Evolutionary conservation across 2,888 invertebrate genomes (phyloP), one percentile per base, ranked within the genome.

Genomic region (Pyrrhia umbra): DNA sequence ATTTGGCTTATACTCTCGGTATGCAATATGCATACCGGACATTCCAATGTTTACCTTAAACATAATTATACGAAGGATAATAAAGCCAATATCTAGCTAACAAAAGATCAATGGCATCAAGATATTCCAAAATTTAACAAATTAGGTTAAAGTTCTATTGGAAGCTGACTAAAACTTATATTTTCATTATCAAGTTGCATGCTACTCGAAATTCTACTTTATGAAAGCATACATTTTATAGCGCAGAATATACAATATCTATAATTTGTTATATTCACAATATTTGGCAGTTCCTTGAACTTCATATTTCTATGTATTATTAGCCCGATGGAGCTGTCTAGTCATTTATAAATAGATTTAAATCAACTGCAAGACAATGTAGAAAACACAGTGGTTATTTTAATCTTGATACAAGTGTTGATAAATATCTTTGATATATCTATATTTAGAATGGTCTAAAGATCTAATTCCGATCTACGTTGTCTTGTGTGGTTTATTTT

Each of bases 241-340:
- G 60, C 62, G 18, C 46, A 74, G 66, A 70, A 59, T 65, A 58
- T 66, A 77, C 72, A 75, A 59, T 49, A 69, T 49, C 34, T 65
- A 58, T 60, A 57, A 27, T 37, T 64, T 64, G 54, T 71, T 75
- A 63, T 72, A 60, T 27, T 65, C 45, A 62, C 23, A 62, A 52
- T 51, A 13, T 42, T 54, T 23, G 50, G 39, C 13, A 52, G 58
- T 61, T 61, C 13, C 47, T 56, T 64, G 61, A 74, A 68, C 47
- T 66, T 68, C 27, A 65, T 50, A 62, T 62, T 57, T 62, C 21
- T 20, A 50, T 58, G 6, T 66, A 50, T 42, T 40, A 69, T 58
- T 74, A 79, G 75, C 82, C 84, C 76, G 88, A 90, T 90, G 89
- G 91, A 89, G 89, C 82, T 87, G 89, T 86, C 86, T 50, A 63